Conservation (phyloP, 2,797 vertebrate genomes). For the Sus cebifrons region DNA sequence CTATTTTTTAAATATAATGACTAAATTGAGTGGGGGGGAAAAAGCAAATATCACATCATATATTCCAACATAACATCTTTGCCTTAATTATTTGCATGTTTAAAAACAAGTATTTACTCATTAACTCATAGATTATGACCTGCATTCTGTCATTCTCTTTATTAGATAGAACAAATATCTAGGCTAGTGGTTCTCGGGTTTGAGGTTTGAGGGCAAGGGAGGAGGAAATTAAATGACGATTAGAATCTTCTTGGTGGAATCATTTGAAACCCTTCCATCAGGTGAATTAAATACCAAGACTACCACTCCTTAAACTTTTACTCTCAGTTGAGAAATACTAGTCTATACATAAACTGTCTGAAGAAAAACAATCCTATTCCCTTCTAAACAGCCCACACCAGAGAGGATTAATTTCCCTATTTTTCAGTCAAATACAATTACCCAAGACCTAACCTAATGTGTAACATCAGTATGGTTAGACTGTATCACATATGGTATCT, state of each 20-base stretch:
- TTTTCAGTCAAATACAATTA: slow-evolving; percentile 30
- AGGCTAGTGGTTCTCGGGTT: not conserved
- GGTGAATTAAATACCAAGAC: not conserved
- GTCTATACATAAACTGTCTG: not conserved
- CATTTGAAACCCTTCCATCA: not conserved
- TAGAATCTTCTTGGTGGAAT: not conserved
- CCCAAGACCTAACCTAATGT: not conserved
- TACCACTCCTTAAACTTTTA: not conserved
- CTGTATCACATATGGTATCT: not conserved
- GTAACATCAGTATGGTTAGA: not conserved
- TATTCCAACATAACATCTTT: not conserved
- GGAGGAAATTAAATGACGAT: not conserved
- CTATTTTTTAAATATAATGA: not conserved
- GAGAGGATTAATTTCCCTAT: not conserved
- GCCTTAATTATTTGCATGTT: not conserved
- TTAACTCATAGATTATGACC: not conserved
- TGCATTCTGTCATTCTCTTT: not conserved
- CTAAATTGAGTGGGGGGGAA: not conserved
- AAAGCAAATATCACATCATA: slow-evolving; percentile 11
- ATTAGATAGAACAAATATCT: slow-evolving; percentile 10
- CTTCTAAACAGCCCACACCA: not conserved
- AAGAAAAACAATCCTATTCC: not conserved
- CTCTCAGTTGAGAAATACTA: not conserved
- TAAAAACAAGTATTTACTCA: slow-evolving; percentile 4
- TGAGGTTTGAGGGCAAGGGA: not conserved